Conservation (phyloP, 1,140 invertebrate genomes). For the Battus philenor region DNA sequence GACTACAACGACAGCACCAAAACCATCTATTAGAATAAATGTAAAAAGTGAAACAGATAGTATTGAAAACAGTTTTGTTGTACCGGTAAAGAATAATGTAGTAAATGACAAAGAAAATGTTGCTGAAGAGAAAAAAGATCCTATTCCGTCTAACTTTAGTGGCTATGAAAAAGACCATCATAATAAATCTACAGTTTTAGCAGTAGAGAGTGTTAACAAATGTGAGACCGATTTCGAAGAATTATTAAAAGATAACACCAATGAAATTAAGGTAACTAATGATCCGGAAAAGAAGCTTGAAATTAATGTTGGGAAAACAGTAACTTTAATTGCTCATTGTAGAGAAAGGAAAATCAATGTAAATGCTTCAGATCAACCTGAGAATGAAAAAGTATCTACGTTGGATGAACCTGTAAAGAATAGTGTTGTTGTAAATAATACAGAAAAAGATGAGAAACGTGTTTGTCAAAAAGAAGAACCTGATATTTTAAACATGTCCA, state of each 20-base stretch:
- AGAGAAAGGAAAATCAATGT: constrained; percentile 24
- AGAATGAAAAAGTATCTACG: constrained; percentile 16
- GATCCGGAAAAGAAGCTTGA: constrained; percentile 60
- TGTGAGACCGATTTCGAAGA: constrained; percentile 75
- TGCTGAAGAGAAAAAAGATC: constrained; percentile 4
- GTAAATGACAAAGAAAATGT: constrained; percentile 7
- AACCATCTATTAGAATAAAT: constrained; percentile 38
- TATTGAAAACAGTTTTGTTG: constrained; percentile 1
- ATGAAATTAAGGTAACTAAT: constrained; percentile 69
- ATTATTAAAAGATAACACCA: constrained; percentile 70
- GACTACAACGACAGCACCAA: constrained; percentile 38
- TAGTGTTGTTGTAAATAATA: constrained; percentile 5
- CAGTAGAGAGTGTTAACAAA: constrained; percentile 38
- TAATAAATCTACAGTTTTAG: constrained; percentile 7
- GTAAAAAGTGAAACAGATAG: constrained; percentile 39
- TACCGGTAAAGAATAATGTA: constrained; percentile 2
- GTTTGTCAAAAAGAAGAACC: constrained; percentile 10
- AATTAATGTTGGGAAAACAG: constrained; percentile 56
- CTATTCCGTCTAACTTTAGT: neutral
- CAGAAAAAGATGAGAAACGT: constrained; percentile 10
- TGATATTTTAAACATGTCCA: constrained; percentile 9
- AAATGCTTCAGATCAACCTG: constrained; percentile 18
- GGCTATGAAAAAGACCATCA: constrained; percentile 6
- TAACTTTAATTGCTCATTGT: constrained; percentile 36
- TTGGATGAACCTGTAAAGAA: constrained; percentile 19